Evolutionary conservation across 2,888 invertebrate species (phyloP), one percentile per base, ranked within the genome.

Genomic region (Coronaproctus castanopsis): DNA sequence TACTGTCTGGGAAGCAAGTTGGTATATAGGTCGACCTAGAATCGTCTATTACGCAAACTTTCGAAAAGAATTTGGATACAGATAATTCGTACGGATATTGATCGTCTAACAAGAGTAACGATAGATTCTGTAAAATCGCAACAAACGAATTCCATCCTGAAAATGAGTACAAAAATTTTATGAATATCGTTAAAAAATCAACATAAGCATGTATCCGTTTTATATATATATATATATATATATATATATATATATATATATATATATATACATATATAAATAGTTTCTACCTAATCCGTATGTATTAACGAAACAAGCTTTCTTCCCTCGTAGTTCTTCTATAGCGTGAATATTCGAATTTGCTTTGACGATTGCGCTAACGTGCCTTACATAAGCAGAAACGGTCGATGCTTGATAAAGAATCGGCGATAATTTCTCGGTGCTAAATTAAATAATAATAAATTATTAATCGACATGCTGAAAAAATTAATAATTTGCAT

Each of bases 221-320:
- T n/a, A n/a, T n/a, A n/a, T n/a, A n/a, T n/a, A n/a, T n/a, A n/a
- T n/a, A n/a, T n/a, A n/a, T n/a, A n/a, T n/a, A n/a, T n/a, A n/a
- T n/a, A n/a, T n/a, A n/a, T n/a, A n/a, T n/a, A n/a, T n/a, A n/a
- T n/a, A n/a, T n/a, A n/a, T n/a, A n/a, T n/a, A n/a, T n/a, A n/a
- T n/a, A n/a, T n/a, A n/a, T n/a, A n/a, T n/a, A n/a, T n/a, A n/a
- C n/a, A n/a, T n/a, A n/a, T n/a, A n/a, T n/a, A n/a, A n/a, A n/a
- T n/a, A n/a, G n/a, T n/a, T n/a, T n/a, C n/a, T n/a, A 63, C 63
- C 61, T 54, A 61, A 54, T 14, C 63, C 63, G 50, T 61, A 74
- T 74, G 48, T 85, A n/a, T 78, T 79, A 1, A 91, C 84, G 70
- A 92, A 85, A 67, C 87, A 87, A 0, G 85, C 86, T 52, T 80